Conservation (phyloP, 2,888 invertebrate species). For the Mimachlamys varia region DNA sequence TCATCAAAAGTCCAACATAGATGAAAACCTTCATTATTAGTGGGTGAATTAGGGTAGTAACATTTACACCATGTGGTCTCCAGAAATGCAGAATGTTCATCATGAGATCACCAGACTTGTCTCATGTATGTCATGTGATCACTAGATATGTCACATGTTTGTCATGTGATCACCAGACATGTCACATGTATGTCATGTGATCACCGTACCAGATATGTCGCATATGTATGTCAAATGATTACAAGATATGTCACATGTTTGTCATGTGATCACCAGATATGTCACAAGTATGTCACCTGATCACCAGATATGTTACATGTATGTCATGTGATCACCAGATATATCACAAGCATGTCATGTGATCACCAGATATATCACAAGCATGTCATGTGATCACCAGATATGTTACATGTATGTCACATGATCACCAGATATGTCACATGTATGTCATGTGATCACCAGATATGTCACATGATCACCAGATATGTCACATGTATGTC, state of each 20-base stretch:
- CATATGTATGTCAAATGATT: not conserved
- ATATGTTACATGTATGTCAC: not conserved
- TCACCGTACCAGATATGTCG: not conserved
- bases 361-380: not conserved
- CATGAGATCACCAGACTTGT: not conserved
- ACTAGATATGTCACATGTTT: not conserved
- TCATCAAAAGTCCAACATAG: too few species aligned
- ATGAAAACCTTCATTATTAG: too few species aligned
- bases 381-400: not conserved
- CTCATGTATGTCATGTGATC: not conserved
- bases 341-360: not conserved
- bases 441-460: not conserved
- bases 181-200: not conserved
- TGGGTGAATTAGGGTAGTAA: not conserved
- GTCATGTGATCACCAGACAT: not conserved
- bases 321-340: not conserved
- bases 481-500: not conserved
- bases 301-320: not conserved
- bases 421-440: not conserved
- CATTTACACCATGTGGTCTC: not conserved
- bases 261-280: too few species aligned
- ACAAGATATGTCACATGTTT: not conserved
- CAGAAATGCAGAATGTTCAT: not conserved
- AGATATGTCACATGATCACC: not conserved
- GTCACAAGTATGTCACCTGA: not conserved